Percentiles rank a stretch among this genome's conserved stretches.
Evolutionary conservation across 2,797 vertebrate genomes (phyloP).

Genomic region (Lerista edwardsae): DNA sequence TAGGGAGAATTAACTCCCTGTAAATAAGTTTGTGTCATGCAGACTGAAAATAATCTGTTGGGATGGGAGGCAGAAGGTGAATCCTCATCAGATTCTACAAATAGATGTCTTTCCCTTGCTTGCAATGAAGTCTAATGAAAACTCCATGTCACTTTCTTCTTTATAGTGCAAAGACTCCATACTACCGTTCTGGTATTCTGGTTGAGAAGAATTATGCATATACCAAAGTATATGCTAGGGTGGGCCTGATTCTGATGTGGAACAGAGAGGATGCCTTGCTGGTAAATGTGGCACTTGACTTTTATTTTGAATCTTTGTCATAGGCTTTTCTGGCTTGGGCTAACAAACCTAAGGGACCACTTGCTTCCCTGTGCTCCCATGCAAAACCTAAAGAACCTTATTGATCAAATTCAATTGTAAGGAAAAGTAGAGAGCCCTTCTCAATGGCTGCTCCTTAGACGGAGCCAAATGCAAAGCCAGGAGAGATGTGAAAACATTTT

Average conservation of each 20-base stretch:
- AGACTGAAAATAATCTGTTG: background rate
- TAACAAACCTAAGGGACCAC: no score
- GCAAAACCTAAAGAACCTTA: background rate
- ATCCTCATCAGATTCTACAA: slow-evolving; percentile 9
- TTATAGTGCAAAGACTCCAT: slow-evolving; percentile 82
- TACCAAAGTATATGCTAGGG: slow-evolving; percentile 86
- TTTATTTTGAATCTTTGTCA: background rate
- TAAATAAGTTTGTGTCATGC: background rate
- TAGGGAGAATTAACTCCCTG: background rate
- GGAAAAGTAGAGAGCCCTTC: background rate
- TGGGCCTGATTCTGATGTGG: slow-evolving; percentile 89
- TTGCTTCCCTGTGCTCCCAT: background rate
- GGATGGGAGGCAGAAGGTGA: background rate
- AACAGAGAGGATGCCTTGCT: slow-evolving; percentile 88
- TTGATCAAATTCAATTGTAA: background rate
- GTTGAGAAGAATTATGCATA: slow-evolving; percentile 84
- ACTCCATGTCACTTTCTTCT: slow-evolving; percentile 35
- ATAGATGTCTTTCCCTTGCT: slow-evolving; percentile 1
- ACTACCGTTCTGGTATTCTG: slow-evolving; percentile 82
- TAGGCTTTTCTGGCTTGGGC: background rate
- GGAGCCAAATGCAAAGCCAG: background rate
- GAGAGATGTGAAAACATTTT: background rate
- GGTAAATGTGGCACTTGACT: slow-evolving; percentile 75
- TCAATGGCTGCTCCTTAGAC: background rate
- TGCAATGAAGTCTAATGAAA: slow-evolving; percentile 23